Percentiles rank a stretch among this genome's conserved stretches.
phyloP scores from a whole-genome alignment of 2,888 invertebrate species.

The Drosophila macrospina region DNA sequence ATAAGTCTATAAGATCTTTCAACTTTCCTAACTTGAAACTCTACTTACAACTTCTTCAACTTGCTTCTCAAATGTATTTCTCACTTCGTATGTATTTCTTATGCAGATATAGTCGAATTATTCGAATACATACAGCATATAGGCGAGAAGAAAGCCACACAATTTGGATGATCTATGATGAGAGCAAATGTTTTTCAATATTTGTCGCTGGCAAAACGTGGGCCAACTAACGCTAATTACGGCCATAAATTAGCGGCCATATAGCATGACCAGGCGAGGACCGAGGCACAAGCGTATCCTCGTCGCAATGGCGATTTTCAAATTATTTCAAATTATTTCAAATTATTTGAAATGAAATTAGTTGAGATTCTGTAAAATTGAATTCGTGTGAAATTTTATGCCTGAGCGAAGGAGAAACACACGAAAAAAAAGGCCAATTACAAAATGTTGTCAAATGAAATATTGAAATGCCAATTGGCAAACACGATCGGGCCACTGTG shows the following conservation, averaged over 20 bases:
- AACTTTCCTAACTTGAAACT: too few species aligned
- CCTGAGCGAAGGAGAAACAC: conserved; percentile 35
- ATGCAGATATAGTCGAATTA: conserved; percentile 16
- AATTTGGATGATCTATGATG: conserved; percentile 61
- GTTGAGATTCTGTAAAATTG: conserved; percentile 15
- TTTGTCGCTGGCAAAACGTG: conserved; percentile 1
- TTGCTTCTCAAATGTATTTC: too few species aligned
- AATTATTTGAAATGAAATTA: conserved; percentile 15
- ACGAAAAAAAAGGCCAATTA: conserved; percentile 47
- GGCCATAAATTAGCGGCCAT: conserved; percentile 75
- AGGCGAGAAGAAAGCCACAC: neutral
- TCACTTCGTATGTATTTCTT: conserved; percentile 18
- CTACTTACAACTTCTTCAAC: too few species aligned
- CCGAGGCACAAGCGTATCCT: conserved; percentile 13
- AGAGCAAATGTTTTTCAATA: conserved; percentile 35
- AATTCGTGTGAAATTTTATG: conserved; percentile 56
- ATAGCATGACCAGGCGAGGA: conserved; percentile 61
- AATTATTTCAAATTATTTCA: conserved; percentile 18
- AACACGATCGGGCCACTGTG: conserved; percentile 42
- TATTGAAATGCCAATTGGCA: conserved; percentile 35
- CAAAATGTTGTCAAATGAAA: conserved; percentile 51
- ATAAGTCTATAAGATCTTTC: too few species aligned
- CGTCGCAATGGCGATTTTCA: neutral
- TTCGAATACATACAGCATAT: conserved; percentile 9
- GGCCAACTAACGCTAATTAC: conserved; percentile 65